Percentiles rank a stretch among this genome's conserved stretches.
Evolutionary conservation across 2,888 invertebrate species (phyloP).

Genomic region (Idaea aversata): DNA sequence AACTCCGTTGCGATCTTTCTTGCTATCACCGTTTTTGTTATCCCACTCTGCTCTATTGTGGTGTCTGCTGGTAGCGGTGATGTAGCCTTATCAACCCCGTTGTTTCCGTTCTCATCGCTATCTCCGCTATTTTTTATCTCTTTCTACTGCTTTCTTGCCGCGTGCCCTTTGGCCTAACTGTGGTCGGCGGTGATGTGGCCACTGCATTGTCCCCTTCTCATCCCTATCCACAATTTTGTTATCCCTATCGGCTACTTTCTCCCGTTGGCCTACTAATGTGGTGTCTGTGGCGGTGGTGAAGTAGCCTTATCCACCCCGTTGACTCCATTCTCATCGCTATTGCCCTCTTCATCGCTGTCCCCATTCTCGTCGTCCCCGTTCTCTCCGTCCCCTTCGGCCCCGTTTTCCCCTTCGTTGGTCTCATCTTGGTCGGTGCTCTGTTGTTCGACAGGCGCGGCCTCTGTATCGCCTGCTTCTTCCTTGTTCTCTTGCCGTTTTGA

Average conservation of each 20-base stretch:
- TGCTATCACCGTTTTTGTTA: too few relatives aligned
- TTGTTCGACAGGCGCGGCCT: slow-evolving; percentile 46
- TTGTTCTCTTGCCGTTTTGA: slow-evolving; percentile 31
- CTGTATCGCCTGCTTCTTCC: slow-evolving; percentile 46
- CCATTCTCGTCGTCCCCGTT: slow-evolving; percentile 35
- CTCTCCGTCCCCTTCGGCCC: slow-evolving; percentile 36
- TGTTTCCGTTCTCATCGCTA: too few relatives aligned
- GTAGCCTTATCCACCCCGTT: slow-evolving; percentile 71
- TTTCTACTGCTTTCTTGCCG: too few relatives aligned
- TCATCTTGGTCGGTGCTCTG: slow-evolving; percentile 46
- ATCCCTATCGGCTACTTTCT: not conserved
- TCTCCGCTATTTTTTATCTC: too few relatives aligned
- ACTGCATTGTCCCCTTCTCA: too few relatives aligned
- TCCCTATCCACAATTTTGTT: not conserved
- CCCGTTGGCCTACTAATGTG: slow-evolving; percentile 29
- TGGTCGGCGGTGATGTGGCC: too few relatives aligned
- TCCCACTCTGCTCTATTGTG: too few relatives aligned
- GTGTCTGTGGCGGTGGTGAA: slow-evolving; percentile 67
- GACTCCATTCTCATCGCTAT: slow-evolving; percentile 30
- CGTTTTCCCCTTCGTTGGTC: slow-evolving; percentile 40
- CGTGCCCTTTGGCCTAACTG: too few relatives aligned
- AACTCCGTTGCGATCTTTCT: too few relatives aligned
- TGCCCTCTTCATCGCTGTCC: slow-evolving; percentile 34
- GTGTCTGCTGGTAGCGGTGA: too few relatives aligned
- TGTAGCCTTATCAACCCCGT: too few relatives aligned